Evolutionary conservation across 2,113 vertebrate species (phyloP), one percentile per base, ranked within the genome.

Genomic region (Natator depressus): DNA sequence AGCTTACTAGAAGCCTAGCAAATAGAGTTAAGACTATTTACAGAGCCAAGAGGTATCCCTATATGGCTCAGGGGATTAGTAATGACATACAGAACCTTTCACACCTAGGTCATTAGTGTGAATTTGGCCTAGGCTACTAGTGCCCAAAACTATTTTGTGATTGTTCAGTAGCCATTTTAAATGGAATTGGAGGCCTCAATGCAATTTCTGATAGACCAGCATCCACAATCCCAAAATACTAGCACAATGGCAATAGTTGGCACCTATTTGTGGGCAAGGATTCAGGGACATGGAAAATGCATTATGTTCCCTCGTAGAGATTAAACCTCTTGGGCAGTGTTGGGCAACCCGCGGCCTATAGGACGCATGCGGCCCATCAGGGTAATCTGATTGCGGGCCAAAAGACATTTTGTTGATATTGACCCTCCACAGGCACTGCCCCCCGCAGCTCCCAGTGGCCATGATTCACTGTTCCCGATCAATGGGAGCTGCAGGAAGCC

Each of bases 41-140:
- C 78, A n/a, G 94, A 91, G 95, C 81, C 80, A 83, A 82, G 80
- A 0, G 0, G 42, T 54, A 81, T 38, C 83, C 55, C 57, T 92
- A 55, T 69, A n/a, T 76, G 80, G 46, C 2, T 3, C 57, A 84
- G 88, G 55, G 95, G 54, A 29, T 27, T 93, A 50, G 51, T 92
- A 90, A 91, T 91, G 91, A 88, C 96, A 93, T 89, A 87, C 80
- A 95, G 82, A 89, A 59, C 10, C 4, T 0, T 69, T 90, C 88
- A 47, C 10, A 51, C 84, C 59, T 89, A 95, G 11, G 80, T 69
- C 92, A 91, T 59, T 76, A 91, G 57, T 38, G 51, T 31, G 79
- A 79, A 90, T 92, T 93, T 84, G 59, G 35, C 86, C 89, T 91
- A 3, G 0, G 35, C 49, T 65, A 47, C 51, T 93, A 85, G 82